Conservation (phyloP, 2,797 vertebrate genomes). For the Pangasius krempfi region DNA sequence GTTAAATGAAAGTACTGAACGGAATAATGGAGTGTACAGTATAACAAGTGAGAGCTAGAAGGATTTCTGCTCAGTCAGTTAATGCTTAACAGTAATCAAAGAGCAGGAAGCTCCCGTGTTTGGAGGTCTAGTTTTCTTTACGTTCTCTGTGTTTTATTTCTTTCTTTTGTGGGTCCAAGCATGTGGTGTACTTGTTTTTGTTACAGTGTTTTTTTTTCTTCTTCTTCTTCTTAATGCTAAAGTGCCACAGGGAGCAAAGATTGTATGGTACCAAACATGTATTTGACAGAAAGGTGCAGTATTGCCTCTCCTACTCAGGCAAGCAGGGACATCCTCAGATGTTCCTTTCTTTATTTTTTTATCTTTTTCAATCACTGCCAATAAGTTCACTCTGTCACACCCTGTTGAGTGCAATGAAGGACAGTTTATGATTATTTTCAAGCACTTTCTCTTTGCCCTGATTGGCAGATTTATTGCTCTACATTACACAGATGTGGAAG, state of each 20-base stretch:
- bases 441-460: background rate
- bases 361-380: background rate
- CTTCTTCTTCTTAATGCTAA: background rate
- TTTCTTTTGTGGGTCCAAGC: background rate
- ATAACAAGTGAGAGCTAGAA: slow-evolving; percentile 61
- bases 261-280: background rate
- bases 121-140: background rate
- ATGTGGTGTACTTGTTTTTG: background rate
- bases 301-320: background rate
- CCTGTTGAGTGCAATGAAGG: background rate
- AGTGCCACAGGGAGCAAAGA: background rate
- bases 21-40: slow-evolving; percentile 29
- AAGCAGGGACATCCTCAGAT: background rate
- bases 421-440: background rate
- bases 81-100: slow-evolving; percentile 78
- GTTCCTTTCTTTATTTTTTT: background rate
- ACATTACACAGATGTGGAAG: background rate
- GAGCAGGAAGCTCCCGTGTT: slow-evolving; percentile 50
- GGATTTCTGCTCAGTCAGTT: slow-evolving; percentile 71
- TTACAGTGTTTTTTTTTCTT: too few species aligned
- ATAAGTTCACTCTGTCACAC: background rate
- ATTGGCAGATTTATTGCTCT: background rate
- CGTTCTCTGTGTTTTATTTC: background rate
- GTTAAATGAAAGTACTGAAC: background rate
- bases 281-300: background rate